Evolutionary conservation across 2,888 invertebrate species (phyloP), one percentile per base, ranked within the genome.

Genomic region (Fissipunctia ypsillon): DNA sequence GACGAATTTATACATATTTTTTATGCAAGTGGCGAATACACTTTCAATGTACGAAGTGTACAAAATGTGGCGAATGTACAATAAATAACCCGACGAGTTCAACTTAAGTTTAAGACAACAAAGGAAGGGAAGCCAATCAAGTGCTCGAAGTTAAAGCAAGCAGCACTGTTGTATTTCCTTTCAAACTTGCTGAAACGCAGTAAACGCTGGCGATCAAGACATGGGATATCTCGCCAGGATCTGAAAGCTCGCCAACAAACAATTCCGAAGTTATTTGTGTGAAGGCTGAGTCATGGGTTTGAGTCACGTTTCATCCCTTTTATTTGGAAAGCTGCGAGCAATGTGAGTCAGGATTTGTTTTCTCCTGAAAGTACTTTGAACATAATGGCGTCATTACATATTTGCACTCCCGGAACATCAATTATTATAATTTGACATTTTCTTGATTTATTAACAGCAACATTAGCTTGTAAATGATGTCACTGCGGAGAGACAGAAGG

Each of bases 301-400:
- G 87, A 85, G 38, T 86, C 87, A 87, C 69, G 69, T 61, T 66
- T 83, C 78, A 83, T 83, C 85, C 87, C 76, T 73, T 81, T 77
- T 85, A 80, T 82, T 87, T 81, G 57, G 78, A 65, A 78, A 80
- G 78, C 76, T 72, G 78, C 60, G 28, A 68, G 73, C 22, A 41
- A 54, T 31, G 50, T 87, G 85, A 85, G 43, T 85, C 87, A 87
- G 76, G 65, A 35, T 70, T 76, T 81, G 81, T 80, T 80, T 84
- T 59, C 76, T 81, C 28, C 59, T 59, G 65, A 69, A 80, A 80
- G 76, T 70, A 50, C 50, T 68, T 14, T 31, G 41, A 31, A 43
- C 48, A 48, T 43, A 56, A 65, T 80, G 68, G 71, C 76, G 52
- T 28, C 54, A 71, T 52, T 64, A 52, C n/a, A 16, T 31, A 31